Evolutionary conservation across 2,113 vertebrate genomes (phyloP), one percentile per base, ranked within the genome.

Genomic region (Fukomys damarensis): DNA sequence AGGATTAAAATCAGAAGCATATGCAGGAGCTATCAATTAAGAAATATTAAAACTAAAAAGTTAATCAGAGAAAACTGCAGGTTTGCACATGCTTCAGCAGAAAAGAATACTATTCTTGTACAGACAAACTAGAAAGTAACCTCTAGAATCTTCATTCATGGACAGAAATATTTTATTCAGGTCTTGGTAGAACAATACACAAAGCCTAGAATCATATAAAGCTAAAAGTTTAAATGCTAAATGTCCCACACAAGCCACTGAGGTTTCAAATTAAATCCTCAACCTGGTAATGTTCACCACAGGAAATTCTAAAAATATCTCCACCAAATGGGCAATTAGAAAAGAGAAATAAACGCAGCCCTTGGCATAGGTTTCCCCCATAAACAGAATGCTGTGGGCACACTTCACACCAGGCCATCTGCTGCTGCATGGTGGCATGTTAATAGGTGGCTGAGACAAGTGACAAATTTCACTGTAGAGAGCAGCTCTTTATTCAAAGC

Each of bases 301-400:
- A 82, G 89, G 70, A 93, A 93, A 92, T 66, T 91, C 59, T 38
- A 94, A 93, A 95, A 92, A 63, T 94, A 76, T 52, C 79, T 72
- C 59, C 49, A 82, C 87, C 94, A 92, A 72, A 70, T 82, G 95
- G 32, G 41, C 89, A 43, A 76, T 94, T 84, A 85, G 52, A 52
- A 76, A 93, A 94, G 16, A 93, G 72, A 94, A 96, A 93, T 66
- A 96, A 95, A 87, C 14, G 54, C 30, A 79, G 86, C 63, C 80
- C 4, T 80, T 86, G 66, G 86, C 83, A 35, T 19, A 56, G 5
- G 17, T 65, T 63, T 30, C 43, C 54, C 59, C 72, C 85, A 68
- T 79, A 84, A 95, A 93, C 92, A 91, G 82, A 79, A 26, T 56
- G 63, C 86, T 85, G 70, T 68, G 26, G 92, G 63, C 86, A 93